Base-by-base conservation (phyloP, 2,797 vertebrate genomes). In the Pristis pectinata region DNA sequence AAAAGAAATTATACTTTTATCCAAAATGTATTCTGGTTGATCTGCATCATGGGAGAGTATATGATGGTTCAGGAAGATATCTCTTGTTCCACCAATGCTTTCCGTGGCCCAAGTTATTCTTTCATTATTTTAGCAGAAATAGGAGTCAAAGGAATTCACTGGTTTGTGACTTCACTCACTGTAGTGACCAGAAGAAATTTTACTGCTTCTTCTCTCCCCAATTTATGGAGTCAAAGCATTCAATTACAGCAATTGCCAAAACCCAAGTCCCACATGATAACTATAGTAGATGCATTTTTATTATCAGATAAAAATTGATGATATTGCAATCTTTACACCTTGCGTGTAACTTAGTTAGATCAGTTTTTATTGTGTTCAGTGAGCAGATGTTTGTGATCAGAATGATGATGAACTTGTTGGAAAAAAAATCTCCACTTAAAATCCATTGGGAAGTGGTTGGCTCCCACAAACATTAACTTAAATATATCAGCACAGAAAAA, bases 261-360 rank as follows among this genome's bases (percentile, higher is more conserved):
- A 64, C 13, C 22, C 19, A 67, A 0, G 19, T 37, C 15, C 61
- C n/a, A 61, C 19, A 91, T 22, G 59, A 10, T 91, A 91, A 91
- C 91, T 91, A 91, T 64, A 64, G 56, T 24, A 24, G 59, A 87
- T 91, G 67, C 19, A n/a, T 82, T 87, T 89, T 91, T 91, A 67
- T 91, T 41, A 91, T 41, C 19, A 64, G 61, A 91, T 91, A 67
- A 64, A 67, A 64, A 91, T 64, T 59, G 19, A 91, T 91, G n/a
- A 64, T 41, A n/a, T n/a, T 91, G 59, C 61, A 87, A 87, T 87
- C 5, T 17, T 87, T 87, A 87, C 83, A 41, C n/a, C 24, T 17
- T 41, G 37, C n/a, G 41, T 37, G n/a, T 7, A 91, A 64, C 30
- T 41, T 15, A 89, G 30, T 64, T 89, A 22, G 64, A 24, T n/a